Base-by-base conservation (phyloP, 2,113 vertebrate genomes). In the Leptobrachium leishanense region DNA sequence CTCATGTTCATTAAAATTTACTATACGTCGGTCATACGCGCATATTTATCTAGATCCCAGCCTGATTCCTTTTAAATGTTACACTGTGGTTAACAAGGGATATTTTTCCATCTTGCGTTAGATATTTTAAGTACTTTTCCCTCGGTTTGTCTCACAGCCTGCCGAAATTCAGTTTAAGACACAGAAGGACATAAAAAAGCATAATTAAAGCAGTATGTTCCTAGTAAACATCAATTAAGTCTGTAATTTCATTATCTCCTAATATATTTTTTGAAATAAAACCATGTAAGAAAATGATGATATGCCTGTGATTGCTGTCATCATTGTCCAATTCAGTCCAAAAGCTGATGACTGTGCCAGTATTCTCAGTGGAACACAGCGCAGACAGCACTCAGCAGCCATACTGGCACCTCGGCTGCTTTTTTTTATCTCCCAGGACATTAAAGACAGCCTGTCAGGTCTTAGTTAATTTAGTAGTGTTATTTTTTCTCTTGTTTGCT, bases 31-130 rank as follows among this genome's bases (percentile, higher is more conserved):
- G 64, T 71, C 53, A 65, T 42, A 64, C 57, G 15, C 31, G 64
- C 69, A 46, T 71, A 64, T 78, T 78, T 77, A 12, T 50, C 76
- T 64, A 63, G 76, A 72, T 72, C 50, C 50, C 42, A 57, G 64
- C 64, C 76, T 40, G 10, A 72, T 15, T n/a, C 13, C 59, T 70
- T 77, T 70, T 67, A 53, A 43, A 62, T 67, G 2, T n/a, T 50
- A n/a, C 62, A n/a, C 68, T 13, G 13, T 12, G 13, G 55, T 59
- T 59, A 59, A 59, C 10, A 59, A 59, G 13, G 1, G 1, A 13
- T 59, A 11, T 59, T 59, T 59, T 11, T 59, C 10, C 55, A 2
- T 68, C 65, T 76, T 65, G 31, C 39, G 8, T 65, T 44, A 64
- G 43, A 20, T 54, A 46, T 42, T 53, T 41, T 41, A 67, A 76